A percentile compares a stretch with the other conserved stretches of the same genome.
phyloP scores from a whole-genome alignment of 2,797 vertebrate species.

The Phoeniculus purpureus region DNA sequence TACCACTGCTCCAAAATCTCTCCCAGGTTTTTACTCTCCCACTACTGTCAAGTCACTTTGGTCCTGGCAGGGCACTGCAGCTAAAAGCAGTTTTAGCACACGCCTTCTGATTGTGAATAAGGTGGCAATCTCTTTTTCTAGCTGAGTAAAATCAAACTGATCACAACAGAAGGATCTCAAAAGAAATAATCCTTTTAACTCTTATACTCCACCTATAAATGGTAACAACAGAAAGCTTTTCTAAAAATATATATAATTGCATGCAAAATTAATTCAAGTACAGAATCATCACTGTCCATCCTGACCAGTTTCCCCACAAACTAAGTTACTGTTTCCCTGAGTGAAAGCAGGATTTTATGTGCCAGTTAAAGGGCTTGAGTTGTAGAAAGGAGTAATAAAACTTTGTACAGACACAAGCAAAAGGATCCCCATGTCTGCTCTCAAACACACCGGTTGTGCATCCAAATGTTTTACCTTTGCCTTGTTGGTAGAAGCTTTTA shows the following conservation, averaged over 20 bases:
- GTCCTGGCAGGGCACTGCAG: not conserved
- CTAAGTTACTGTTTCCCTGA: not conserved
- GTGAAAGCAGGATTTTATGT: not conserved
- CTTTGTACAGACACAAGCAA: accelerated
- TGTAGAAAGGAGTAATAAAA: accelerated
- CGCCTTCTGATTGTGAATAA: not conserved
- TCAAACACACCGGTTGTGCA: accelerated
- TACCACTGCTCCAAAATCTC: accelerated
- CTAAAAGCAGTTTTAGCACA: not conserved
- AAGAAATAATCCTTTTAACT: not conserved
- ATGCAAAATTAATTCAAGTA: not conserved
- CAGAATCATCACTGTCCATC: not conserved
- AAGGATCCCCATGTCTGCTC: accelerated
- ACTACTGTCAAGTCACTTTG: not conserved
- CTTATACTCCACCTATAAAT: not conserved
- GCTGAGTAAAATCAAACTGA: not conserved
- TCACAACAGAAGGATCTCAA: not conserved
- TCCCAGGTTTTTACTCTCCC: accelerated
- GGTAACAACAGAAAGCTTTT: not conserved
- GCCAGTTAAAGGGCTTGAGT: not conserved
- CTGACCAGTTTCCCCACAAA: not conserved
- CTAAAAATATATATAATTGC: not conserved
- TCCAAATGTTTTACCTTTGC: accelerated
- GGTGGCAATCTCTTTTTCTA: not conserved
- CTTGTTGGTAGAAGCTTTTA: accelerated